phyloP scores from a whole-genome alignment of 2,797 vertebrate genomes.

The Masticophis lateralis region DNA sequence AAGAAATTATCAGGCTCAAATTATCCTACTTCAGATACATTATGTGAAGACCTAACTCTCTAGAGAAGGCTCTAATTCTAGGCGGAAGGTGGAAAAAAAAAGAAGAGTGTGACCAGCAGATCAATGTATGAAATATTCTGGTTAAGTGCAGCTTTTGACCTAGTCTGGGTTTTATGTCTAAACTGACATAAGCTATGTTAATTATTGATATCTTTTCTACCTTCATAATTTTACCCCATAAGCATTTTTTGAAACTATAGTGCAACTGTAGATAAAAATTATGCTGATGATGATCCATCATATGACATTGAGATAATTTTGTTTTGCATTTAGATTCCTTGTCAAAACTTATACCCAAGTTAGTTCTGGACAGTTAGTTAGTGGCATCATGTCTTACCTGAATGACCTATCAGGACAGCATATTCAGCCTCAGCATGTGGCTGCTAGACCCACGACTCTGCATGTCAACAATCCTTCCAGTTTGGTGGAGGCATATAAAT shows the following conservation, averaged over 20 bases:
- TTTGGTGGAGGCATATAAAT: conserved; percentile 87
- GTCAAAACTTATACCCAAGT: conserved; percentile 91
- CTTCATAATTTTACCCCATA: not conserved
- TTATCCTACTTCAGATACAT: not conserved
- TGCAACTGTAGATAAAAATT: not conserved
- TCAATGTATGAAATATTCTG: not conserved
- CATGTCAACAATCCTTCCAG: conserved; percentile 80
- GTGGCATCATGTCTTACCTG: conserved; percentile 90
- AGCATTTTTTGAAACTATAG: not conserved
- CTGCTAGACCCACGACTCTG: conserved; percentile 71
- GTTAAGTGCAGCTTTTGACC: not conserved
- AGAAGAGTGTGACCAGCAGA: not conserved
- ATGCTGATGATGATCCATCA: not conserved
- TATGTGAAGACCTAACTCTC: not conserved
- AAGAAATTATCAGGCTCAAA: not conserved
- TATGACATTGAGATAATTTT: conserved; percentile 4
- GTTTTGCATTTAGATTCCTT: conserved; percentile 78
- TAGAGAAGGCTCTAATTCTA: not conserved
- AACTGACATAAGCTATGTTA: not conserved
- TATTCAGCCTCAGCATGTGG: conserved; percentile 85
- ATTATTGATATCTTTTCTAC: not conserved
- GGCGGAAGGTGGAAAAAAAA: not conserved
- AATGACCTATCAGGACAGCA: conserved; percentile 78
- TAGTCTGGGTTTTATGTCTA: not conserved
- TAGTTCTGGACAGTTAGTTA: conserved; percentile 80